Evolutionary conservation across 2,888 invertebrate species (phyloP), one percentile per base, ranked within the genome.

Genomic region (Philaethria dido): DNA sequence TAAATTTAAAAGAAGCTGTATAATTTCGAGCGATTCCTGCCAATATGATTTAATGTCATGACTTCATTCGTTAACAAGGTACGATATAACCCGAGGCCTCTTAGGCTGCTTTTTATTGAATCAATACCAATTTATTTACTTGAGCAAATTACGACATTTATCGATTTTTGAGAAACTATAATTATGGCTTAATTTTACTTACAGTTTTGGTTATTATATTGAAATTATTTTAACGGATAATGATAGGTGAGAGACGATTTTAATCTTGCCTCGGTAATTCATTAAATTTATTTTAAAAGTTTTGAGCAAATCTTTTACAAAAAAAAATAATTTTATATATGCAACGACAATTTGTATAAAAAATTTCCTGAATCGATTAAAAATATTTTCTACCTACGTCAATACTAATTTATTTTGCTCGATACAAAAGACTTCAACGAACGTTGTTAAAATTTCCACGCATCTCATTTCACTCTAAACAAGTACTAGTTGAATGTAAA

Each of bases 361-460:
- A 16, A 22, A 13, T n/a, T 3, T 3, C 3, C 14, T 3, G n/a
- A 22, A 22, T 20, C n/a, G 25, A 16, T 25, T n/a, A 29, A n/a
- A 25, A 44, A 3, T 16, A 13, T 29, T 25, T 13, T 2, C 25
- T 25, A n/a, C 3, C 25, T 14, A 29, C 29, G 9, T 44, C 3
- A 29, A 14, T 20, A 18, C 2, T n/a, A 9, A n/a, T 45, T 18
- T 14, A 47, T 14, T 60, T 47, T 18, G 16, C 16, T 36, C 14
- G 47, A 74, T 82, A 81, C 75, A 84, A 83, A 83, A 87, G 88
- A 88, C 81, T 80, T 88, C 85, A 87, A 88, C 88, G 87, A 52
- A 60, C 52, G 25, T 14, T 14, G 33, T 14, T 29, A 45, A 60
- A 60, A 60, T 33, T 20, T 45, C 14, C 47, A 45, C 14, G 20